Percentiles rank a stretch among this genome's conserved stretches.
Conservation (phyloP, 92 coral and sea anemone genomes). For the Palythoa caribaeorum region DNA sequence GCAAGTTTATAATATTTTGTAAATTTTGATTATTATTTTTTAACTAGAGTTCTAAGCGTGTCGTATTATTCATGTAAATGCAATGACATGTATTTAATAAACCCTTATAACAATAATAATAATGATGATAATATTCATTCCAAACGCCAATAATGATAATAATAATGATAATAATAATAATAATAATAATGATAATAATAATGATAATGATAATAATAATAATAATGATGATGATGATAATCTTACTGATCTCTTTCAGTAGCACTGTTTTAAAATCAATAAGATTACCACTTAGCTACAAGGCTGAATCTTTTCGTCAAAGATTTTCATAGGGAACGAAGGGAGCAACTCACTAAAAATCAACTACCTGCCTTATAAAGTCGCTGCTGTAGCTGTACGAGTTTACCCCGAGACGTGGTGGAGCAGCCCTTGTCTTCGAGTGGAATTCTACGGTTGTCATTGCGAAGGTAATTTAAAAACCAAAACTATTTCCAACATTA, state of each 20-base stretch:
- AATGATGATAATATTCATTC: no score
- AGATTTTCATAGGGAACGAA: conserved; percentile 20
- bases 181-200: background rate
- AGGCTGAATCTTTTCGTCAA: background rate
- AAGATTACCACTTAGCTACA: background rate
- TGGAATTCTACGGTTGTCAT: conserved; percentile 56
- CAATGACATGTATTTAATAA: no score
- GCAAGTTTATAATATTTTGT: no score
- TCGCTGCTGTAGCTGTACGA: conserved; percentile 47
- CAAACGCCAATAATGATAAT: background rate
- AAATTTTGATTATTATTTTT: no score
- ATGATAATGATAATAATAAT: background rate
- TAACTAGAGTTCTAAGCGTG: no score
- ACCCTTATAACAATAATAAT: background rate
- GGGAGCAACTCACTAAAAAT: background rate
- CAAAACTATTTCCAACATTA: no score
- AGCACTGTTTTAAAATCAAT: no score
- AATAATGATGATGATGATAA: no score
- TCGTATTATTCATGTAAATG: no score
- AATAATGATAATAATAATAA: background rate
- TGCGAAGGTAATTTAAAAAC: conserved; percentile 5
- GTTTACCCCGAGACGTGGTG: conserved; percentile 37
- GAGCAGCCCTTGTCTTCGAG: conserved; percentile 12
- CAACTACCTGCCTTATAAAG: conserved; percentile 3
- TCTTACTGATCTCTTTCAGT: no score